Conservation (phyloP, 2,888 invertebrate species). For the Cryptus viduatorius region DNA sequence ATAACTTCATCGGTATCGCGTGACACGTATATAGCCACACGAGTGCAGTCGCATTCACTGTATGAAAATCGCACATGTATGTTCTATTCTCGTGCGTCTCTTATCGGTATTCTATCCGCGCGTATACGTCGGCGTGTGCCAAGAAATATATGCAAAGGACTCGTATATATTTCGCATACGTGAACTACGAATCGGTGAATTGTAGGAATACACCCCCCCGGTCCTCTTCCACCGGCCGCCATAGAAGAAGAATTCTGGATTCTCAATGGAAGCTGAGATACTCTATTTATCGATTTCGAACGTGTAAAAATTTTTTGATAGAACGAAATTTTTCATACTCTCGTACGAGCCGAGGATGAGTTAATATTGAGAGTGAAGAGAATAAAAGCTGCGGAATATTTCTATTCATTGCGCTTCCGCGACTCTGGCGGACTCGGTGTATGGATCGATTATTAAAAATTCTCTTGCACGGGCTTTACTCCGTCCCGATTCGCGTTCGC, state of each 20-base stretch:
- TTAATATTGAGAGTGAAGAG: constrained; percentile 40
- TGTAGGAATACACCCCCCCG: not conserved
- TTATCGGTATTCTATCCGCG: constrained; percentile 36
- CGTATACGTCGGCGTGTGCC: constrained; percentile 19
- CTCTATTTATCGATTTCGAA: not conserved
- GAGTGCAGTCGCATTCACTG: constrained; percentile 27
- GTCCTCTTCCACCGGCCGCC: not conserved
- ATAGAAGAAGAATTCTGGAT: not conserved
- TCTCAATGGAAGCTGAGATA: not conserved
- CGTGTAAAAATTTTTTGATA: constrained; percentile 16
- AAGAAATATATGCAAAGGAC: constrained; percentile 20
- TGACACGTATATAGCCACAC: constrained; percentile 28
- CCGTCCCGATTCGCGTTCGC: constrained; percentile 42
- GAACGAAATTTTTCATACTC: constrained; percentile 26
- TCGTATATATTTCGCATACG: constrained; percentile 23
- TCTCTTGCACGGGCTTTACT: constrained; percentile 39
- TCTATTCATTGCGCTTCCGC: constrained; percentile 41
- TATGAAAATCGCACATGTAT: constrained; percentile 15
- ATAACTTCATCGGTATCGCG: constrained; percentile 61
- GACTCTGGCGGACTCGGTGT: constrained; percentile 15
- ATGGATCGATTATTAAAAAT: constrained; percentile 64
- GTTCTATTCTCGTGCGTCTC: constrained; percentile 23
- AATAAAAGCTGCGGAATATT: constrained; percentile 48
- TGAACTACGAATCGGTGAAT: not conserved
- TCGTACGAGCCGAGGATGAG: not conserved